Conservation (phyloP, 2,113 vertebrate species). For the Malurus melanocephalus region DNA sequence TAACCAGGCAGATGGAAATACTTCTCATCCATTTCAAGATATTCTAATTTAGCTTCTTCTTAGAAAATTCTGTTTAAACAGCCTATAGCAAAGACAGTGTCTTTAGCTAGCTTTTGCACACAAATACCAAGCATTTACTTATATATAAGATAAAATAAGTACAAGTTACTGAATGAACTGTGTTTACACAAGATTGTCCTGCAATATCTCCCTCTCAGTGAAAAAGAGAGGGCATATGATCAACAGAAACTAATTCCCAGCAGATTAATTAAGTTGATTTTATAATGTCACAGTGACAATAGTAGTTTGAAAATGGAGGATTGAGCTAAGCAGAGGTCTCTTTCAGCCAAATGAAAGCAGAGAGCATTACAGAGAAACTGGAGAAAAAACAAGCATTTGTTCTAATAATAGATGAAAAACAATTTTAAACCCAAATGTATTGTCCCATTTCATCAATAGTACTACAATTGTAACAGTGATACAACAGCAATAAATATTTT, state of each 20-base stretch:
- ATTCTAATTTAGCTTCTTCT: not conserved
- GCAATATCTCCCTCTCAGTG: not conserved
- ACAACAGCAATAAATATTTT: not conserved
- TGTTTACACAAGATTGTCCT: not conserved
- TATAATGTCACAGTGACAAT: not conserved
- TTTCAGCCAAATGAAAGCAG: not conserved
- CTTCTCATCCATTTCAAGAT: not conserved
- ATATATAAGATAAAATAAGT: not conserved
- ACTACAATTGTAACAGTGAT: not conserved
- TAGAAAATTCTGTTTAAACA: not conserved
- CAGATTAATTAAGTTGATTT: not conserved
- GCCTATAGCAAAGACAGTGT: not conserved
- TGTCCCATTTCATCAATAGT: not conserved
- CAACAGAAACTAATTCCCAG: not conserved
- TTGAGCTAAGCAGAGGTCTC: not conserved
- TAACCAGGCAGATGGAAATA: not conserved
- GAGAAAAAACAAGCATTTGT: not conserved
- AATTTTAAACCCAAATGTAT: not conserved
- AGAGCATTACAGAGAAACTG: not conserved
- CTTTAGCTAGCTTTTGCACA: not conserved
- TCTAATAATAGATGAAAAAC: not conserved
- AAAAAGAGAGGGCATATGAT: not conserved
- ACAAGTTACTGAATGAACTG: not conserved
- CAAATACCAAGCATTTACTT: not conserved
- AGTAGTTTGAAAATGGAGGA: not conserved